Evolutionary conservation across 2,113 vertebrate genomes (phyloP), one percentile per base, ranked within the genome.

Genomic region (Lampris incognitus): DNA sequence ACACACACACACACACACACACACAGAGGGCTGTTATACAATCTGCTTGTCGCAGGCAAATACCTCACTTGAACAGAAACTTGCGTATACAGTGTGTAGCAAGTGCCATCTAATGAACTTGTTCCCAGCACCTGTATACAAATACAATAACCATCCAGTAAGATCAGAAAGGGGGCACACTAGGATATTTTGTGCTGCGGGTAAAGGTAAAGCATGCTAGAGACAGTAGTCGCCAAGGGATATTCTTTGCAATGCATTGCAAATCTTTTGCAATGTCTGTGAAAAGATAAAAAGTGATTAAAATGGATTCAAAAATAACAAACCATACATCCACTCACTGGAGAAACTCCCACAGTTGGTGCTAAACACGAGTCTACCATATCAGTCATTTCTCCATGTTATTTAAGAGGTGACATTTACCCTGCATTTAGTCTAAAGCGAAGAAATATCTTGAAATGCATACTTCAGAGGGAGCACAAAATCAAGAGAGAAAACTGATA

Each of bases 1-100:
- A 60, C 56, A 52, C 54, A 24, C 50, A 46, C n/a, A 62, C 49
- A 62, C 60, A 69, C 46, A 55, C 42, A 46, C 42, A 49, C 63
- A 10, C 1, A 59, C 57, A 56, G 9, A 56, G 55, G 61, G 7
- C 57, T 3, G 54, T 89, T 88, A 83, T 57, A 72, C 55, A 90
- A 89, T 39, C 59, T 0, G 56, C 3, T 38, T 39, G 40, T 66
- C 64, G n/a, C n/a, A 24, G 0, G 24, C 24, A 51, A 51, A 7
- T 51, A 7, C 37, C 3, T 72, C n/a, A 6, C 49, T 36, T 48
- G 1, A 49, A 56, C 13, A 48, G 24, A 62, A 6, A 48, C 38
- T 49, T 48, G 24, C 3, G 38, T 24, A 48, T 4, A 24, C 10
- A 61, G 7, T 1, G 40, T 39, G 58, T 8, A 56, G 39, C 55